Base-by-base conservation (phyloP, 1,140 invertebrate species). In the Gryllus bimaculatus region DNA sequence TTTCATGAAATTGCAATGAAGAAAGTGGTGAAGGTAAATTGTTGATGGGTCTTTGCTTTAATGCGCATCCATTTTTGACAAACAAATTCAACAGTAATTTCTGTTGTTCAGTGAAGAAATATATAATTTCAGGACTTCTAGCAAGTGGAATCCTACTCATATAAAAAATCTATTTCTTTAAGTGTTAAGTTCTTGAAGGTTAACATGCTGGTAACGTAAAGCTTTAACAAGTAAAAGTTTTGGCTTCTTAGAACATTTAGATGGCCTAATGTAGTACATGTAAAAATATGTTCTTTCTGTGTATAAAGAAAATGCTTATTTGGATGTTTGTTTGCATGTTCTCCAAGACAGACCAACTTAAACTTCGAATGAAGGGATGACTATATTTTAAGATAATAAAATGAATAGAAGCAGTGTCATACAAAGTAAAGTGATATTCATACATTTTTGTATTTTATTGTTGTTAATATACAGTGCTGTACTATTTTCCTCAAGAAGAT, bases 131-230 rank as follows among this genome's bases (percentile, higher is more conserved):
- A 13, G 54, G 54, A 66, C 54, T 3, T 3, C 10, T 66, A 18
- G 18, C 18, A 18, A 66, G 18, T 13, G 18, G 54, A 3, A 18
- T 66, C 18, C 54, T 66, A 18, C 54, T 13, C 54, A 66, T 66
- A 18, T 13, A 18, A 18, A 66, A 10, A 66, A 66, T 66, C 10
- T 66, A 66, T 66, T 66, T 66, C 54, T 66, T 66, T 66, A 10
- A 66, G 18, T 66, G 54, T 66, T 66, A 66, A 66, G 54, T 66
- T 66, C 54, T 66, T 66, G 54, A 66, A 66, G 18, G 54, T 13
- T 66, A 39, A 66, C 54, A 66, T 66, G 54, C 54, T 66, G 54
- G 54, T 66, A 66, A 66, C 54, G 54, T 66, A 66, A 66, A 66
- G 54, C 54, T 66, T 66, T 66, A 66, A 66, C 54, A 66, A 66